Conservation (phyloP, 2,888 invertebrate genomes). For the Agrotis segetum region DNA sequence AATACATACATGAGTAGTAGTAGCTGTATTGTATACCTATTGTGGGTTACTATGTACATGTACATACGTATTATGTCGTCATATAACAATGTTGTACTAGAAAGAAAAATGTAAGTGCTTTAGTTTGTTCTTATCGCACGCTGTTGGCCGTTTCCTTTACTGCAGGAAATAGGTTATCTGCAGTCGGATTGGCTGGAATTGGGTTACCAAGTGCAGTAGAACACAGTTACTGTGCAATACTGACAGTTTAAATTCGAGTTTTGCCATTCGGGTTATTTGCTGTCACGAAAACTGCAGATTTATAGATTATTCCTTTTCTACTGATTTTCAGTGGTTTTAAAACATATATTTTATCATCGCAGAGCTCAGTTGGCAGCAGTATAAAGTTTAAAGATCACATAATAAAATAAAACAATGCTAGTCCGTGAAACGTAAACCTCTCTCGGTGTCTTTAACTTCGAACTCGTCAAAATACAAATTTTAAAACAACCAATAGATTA, state of each 20-base stretch:
- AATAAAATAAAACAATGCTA: slow-evolving; percentile 29
- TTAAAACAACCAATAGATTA: slow-evolving; percentile 68
- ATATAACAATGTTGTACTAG: slow-evolving; percentile 59
- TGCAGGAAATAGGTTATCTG: slow-evolving; percentile 61
- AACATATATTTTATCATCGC: slow-evolving; percentile 7
- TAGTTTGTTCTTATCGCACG: slow-evolving; percentile 47
- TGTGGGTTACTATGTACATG: slow-evolving; percentile 36
- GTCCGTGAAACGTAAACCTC: slow-evolving; percentile 18
- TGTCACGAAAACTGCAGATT: neutral
- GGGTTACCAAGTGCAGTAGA: slow-evolving; percentile 39
- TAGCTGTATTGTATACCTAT: slow-evolving; percentile 58
- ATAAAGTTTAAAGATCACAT: slow-evolving; percentile 22
- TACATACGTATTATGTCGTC: slow-evolving; percentile 32
- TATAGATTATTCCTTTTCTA: too few species aligned
- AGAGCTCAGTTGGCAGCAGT: slow-evolving; percentile 9
- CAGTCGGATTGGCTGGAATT: slow-evolving; percentile 36
- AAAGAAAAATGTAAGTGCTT: slow-evolving; percentile 52
- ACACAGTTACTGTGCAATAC: slow-evolving; percentile 5
- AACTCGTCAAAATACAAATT: slow-evolving; percentile 45
- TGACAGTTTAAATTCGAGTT: slow-evolving; percentile 15
- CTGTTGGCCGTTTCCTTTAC: slow-evolving; percentile 38
- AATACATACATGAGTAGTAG: slow-evolving; percentile 62
- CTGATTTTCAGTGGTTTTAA: slow-evolving; percentile 3
- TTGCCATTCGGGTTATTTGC: neutral
- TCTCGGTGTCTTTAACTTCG: slow-evolving; percentile 32